These are phyloP conservation scores for Willisornis vidua DNA, from an alignment of 2,113 vertebrate genomes.

Conservation along the genomic window DNA sequence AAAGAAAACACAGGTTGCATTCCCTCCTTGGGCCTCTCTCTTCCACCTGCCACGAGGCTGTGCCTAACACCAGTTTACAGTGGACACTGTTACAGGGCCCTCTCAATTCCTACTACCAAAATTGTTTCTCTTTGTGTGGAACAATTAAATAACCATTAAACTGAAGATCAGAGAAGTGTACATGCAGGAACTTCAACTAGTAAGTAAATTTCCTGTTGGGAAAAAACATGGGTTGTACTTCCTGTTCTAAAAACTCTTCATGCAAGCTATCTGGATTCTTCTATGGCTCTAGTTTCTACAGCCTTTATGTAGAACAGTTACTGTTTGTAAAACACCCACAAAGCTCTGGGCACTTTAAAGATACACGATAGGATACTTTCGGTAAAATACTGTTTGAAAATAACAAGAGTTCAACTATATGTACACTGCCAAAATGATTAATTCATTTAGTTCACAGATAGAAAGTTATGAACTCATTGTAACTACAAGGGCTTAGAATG, in stretches of 20 bases:
- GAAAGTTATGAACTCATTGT: neutral
- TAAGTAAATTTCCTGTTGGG: neutral
- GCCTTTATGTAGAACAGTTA: neutral
- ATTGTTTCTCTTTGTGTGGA: neutral
- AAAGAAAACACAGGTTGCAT: neutral
- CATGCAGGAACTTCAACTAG: neutral
- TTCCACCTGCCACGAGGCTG: neutral
- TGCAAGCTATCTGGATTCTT: neutral
- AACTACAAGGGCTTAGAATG: neutral
- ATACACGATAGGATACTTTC: neutral
- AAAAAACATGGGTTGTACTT: neutral
- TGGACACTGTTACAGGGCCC: accelerated
- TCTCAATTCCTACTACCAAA: neutral
- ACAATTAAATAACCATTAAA: neutral
- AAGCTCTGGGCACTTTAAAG: neutral
- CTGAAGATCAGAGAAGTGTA: neutral
- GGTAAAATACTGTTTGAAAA: neutral
- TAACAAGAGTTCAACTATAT: neutral
- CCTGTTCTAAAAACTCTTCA: neutral
- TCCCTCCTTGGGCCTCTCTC: neutral
- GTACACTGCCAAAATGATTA: neutral
- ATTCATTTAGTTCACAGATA: neutral
- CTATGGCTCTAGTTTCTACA: neutral
- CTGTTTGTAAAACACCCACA: neutral
- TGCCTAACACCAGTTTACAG: neutral